Conservation (phyloP, 2,888 invertebrate species). For the Xanthorhoe designata region DNA sequence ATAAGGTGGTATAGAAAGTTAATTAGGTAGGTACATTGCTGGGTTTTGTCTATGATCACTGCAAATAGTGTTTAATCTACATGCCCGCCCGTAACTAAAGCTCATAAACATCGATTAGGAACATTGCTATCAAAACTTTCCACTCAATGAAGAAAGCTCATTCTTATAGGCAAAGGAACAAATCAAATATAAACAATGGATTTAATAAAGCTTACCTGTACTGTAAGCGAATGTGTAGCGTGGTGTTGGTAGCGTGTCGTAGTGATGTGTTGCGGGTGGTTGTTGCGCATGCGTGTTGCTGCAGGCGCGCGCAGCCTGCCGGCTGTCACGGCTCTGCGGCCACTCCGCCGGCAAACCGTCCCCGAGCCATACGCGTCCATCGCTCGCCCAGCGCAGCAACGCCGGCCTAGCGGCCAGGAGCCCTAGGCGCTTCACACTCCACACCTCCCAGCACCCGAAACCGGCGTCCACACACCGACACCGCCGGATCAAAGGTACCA, state of each 20-base stretch:
- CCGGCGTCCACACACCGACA: slow-evolving; percentile 79
- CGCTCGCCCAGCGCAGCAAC: slow-evolving; percentile 78
- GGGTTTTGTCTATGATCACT: neutral
- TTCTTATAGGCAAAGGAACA: slow-evolving; percentile 17
- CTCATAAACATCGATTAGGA: slow-evolving; percentile 13
- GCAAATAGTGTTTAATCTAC: neutral
- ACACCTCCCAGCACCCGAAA: slow-evolving; percentile 66
- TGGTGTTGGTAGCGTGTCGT: slow-evolving; percentile 40
- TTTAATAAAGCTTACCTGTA: slow-evolving; percentile 50
- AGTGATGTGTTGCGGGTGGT: slow-evolving; percentile 40
- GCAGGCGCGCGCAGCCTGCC: slow-evolving; percentile 65
- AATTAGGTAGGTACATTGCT: neutral
- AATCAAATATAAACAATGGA: slow-evolving; percentile 31
- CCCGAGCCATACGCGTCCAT: slow-evolving; percentile 75
- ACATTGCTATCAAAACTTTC: slow-evolving; percentile 8
- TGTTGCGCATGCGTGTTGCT: slow-evolving; percentile 72
- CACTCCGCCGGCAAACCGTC: slow-evolving; percentile 82
- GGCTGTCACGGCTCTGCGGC: slow-evolving; percentile 61
- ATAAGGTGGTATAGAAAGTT: too few relatives aligned
- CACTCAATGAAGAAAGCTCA: slow-evolving; percentile 6
- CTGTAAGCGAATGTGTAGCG: slow-evolving; percentile 45
- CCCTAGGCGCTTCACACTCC: slow-evolving; percentile 75
- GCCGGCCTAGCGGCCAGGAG: slow-evolving; percentile 83
- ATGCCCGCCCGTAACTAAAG: slow-evolving; percentile 3
- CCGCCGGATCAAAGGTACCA: slow-evolving; percentile 78